Percentiles rank a stretch among this genome's conserved stretches.
These are phyloP conservation scores for Nipponacmea schrenckii DNA, from an alignment of 2,888 invertebrate species.

Conservation along the genomic window DNA sequence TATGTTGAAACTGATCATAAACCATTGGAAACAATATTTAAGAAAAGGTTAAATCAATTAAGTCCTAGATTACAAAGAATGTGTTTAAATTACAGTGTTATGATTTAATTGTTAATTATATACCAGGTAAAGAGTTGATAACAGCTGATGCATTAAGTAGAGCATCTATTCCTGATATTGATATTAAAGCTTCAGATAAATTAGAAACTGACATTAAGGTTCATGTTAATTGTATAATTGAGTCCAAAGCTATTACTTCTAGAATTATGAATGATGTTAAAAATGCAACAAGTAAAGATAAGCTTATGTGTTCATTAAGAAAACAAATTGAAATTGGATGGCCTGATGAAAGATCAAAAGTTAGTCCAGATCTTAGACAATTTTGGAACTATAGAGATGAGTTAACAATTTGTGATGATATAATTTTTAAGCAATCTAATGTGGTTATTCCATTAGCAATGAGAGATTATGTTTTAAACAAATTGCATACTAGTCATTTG, in stretches of 20 bases:
- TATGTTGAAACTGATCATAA: background rate
- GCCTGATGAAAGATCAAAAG: background rate
- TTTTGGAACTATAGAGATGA: background rate
- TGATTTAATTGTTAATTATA: background rate
- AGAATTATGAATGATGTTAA: background rate
- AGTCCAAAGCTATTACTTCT: background rate
- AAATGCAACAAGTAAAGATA: background rate
- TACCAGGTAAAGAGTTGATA: background rate
- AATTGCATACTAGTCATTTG: background rate
- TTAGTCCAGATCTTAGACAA: too few species aligned
- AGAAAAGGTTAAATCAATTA: too few species aligned
- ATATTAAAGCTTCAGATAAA: background rate
- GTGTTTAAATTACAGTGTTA: background rate
- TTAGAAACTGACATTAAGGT: background rate
- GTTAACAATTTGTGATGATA: too few species aligned
- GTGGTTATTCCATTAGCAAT: background rate
- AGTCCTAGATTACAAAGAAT: too few species aligned
- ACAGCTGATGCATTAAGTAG: slow-evolving; percentile 2
- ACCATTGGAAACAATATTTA: background rate
- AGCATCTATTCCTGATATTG: slow-evolving; percentile 6
- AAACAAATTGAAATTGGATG: slow-evolving; percentile 1
- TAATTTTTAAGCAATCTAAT: background rate
- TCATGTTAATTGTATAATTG: background rate
- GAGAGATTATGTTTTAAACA: background rate
- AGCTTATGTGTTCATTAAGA: background rate